A percentile compares a stretch with the other conserved stretches of the same genome.
Evolutionary conservation across 2,797 vertebrate genomes (phyloP).

Genomic region (Esox lucius): DNA sequence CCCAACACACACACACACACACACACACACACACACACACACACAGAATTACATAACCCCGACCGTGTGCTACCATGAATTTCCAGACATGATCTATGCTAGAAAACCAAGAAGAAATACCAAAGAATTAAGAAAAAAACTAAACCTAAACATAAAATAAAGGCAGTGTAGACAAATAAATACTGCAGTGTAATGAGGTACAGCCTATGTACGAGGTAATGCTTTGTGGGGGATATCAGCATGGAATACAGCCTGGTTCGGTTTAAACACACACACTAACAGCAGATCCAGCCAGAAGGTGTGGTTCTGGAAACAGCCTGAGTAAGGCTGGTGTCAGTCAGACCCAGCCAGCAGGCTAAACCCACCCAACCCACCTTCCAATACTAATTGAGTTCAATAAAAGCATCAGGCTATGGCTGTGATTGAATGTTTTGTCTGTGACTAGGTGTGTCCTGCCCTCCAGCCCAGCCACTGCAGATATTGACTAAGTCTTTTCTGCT

Average conservation of each 20-base stretch:
- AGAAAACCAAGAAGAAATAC: not conserved
- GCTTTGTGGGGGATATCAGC: conserved; percentile 45
- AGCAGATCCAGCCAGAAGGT: too few species aligned
- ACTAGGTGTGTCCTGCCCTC: not conserved
- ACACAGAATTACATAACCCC: not conserved
- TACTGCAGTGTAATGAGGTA: conserved; percentile 46
- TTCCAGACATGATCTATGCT: conserved; percentile 28
- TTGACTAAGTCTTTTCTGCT: conserved; percentile 79
- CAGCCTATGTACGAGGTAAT: conserved; percentile 44
- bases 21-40: conserved; percentile 2
- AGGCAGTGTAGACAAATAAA: conserved; percentile 28
- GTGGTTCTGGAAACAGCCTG: too few species aligned
- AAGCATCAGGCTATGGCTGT: not conserved
- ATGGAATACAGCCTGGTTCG: conserved; percentile 43
- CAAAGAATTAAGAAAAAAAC: too few species aligned
- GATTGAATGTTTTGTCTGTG: not conserved
- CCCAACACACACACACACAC: too few species aligned
- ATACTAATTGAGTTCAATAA: too few species aligned
- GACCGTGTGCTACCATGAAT: not conserved
- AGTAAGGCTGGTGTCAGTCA: too few species aligned
- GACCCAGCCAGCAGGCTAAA: too few species aligned
- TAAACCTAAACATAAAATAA: too few species aligned
- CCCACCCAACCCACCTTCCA: too few species aligned
- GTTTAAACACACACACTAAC: conserved; percentile 33
- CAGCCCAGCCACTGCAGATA: conserved; percentile 45